Evolutionary conservation across 1,140 invertebrate genomes (phyloP), one percentile per base, ranked within the genome.

Genomic region (Lepidurus couesii): DNA sequence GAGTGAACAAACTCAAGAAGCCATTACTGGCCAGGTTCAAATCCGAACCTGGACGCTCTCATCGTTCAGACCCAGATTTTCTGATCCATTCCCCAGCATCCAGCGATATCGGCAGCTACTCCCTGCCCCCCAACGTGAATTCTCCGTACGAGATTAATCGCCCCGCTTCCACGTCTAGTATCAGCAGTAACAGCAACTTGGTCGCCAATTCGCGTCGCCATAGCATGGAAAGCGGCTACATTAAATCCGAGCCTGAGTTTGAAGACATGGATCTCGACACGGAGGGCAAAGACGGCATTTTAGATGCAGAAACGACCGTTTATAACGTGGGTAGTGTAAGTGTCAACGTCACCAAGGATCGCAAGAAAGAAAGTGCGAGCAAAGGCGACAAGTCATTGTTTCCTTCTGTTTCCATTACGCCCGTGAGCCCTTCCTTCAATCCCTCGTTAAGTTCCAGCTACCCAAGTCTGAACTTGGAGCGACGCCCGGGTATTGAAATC

Each of bases 331-430:
- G 53, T 16, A 65, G 53, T 21, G 53, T 65, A 21, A 65, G 53
- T 8, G 53, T 65, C 9, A 65, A 65, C 53, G 53, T 65, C n/a
- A 65, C 16, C 53, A 65, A 65, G 13, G 53, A 65, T 21, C 53
- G 53, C 6, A 9, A 65, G 8, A 16, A 65, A 9, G 13, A 65
- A 13, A 65, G 13, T 65, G 21, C 16, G 16, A 16, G 53, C 9
- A 65, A 65, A 65, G 53, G 53, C 16, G 53, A 65, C 13, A 65
- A 65, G 21, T 13, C 91, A 81, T 87, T 90, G 24, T 89, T 90
- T 44, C 90, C 92, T 0, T 91, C 90, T 42, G 90, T 93, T n/a
- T 92, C 91, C 84, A 93, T 93, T 44, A 93, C 92, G 9, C 92
- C 92, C 7, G 91, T 93, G 78, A 87, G 88, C 78, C 79, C 79